These are phyloP conservation scores for Ancistrus triradiatus DNA, from an alignment of 2,113 vertebrate genomes.

Conservation along the genomic window DNA sequence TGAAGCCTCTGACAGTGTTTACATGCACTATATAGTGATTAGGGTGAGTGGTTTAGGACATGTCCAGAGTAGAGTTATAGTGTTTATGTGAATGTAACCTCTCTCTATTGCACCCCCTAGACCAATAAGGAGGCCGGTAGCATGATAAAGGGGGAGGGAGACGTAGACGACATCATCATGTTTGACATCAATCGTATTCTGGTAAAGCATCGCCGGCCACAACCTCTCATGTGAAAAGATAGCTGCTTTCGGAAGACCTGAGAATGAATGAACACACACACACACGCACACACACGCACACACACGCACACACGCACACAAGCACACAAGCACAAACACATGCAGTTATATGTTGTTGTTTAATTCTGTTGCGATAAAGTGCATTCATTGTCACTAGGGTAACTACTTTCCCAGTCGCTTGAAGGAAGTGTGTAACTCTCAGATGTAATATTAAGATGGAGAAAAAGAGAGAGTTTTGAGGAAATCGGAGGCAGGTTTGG, in stretches of 20 bases:
- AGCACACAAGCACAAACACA: background rate
- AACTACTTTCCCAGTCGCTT: too few relatives aligned
- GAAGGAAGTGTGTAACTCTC: too few relatives aligned
- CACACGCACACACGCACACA: background rate
- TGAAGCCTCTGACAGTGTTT: too few relatives aligned
- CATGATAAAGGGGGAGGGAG: conserved; percentile 77
- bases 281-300: conserved; percentile 30
- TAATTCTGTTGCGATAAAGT: too few relatives aligned
- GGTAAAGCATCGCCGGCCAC: conserved; percentile 35
- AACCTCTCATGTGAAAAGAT: conserved; percentile 60
- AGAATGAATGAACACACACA: conserved; percentile 18
- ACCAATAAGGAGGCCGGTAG: conserved; percentile 60
- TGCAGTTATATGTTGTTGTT: conserved; percentile 68
- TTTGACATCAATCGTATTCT: background rate
- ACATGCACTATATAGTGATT: too few relatives aligned
- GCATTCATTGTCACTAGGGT: too few relatives aligned
- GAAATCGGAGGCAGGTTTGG: too few relatives aligned
- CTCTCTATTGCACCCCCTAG: conserved; percentile 57
- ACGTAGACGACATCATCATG: conserved; percentile 67
- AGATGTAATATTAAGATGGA: too few relatives aligned
- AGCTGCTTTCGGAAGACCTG: conserved; percentile 74
- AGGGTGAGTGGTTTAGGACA: background rate
- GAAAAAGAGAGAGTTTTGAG: too few relatives aligned
- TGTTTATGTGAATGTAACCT: conserved; percentile 50
- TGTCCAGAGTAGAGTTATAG: too few relatives aligned